Conservation (phyloP, 2,888 invertebrate genomes). For the Ochropacha duplaris region DNA sequence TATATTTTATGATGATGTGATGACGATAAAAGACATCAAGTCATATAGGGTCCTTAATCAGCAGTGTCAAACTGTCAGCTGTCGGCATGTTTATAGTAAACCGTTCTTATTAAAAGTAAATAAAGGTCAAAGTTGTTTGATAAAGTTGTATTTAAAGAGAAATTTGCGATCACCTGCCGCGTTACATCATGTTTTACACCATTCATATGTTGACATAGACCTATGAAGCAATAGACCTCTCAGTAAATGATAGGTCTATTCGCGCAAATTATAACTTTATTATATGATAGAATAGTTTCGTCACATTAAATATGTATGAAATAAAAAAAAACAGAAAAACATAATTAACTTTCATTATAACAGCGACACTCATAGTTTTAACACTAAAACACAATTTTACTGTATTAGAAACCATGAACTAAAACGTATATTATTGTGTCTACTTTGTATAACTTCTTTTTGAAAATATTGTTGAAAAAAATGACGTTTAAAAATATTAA, state of each 20-base stretch:
- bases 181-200: slow-evolving; percentile 47
- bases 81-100: not conserved
- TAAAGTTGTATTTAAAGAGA: slow-evolving; percentile 23
- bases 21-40: not conserved
- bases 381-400: no score
- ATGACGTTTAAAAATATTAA: no score
- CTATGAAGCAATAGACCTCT: slow-evolving; percentile 12
- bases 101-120: not conserved
- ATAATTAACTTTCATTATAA: no score
- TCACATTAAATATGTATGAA: no score
- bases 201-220: slow-evolving; percentile 32
- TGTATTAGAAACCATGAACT: no score
- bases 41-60: not conserved
- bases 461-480: no score
- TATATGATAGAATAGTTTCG: no score
- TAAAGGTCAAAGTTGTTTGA: not conserved
- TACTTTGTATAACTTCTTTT: no score
- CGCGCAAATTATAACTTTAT: no score
- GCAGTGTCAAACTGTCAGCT: not conserved
- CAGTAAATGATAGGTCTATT: slow-evolving; percentile 9
- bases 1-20: not conserved
- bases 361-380: no score
- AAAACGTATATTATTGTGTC: no score
- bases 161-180: slow-evolving; percentile 51
- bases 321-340: no score